phyloP scores from a whole-genome alignment of 2,113 vertebrate species.

The Rana temporaria region DNA sequence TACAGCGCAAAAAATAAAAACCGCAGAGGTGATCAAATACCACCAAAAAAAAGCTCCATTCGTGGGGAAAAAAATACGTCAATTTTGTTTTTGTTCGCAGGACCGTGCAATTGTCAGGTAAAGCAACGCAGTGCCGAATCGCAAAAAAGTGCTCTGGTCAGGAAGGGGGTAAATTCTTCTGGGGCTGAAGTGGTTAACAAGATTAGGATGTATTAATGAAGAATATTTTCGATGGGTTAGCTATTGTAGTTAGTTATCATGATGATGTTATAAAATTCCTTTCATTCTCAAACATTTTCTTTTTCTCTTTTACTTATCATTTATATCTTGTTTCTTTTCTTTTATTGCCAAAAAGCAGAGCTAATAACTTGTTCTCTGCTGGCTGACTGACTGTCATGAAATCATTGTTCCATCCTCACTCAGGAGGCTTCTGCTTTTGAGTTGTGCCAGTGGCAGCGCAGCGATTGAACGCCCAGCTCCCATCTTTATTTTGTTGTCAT shows the following conservation, averaged over 20 bases:
- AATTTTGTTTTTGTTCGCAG: too few relatives aligned
- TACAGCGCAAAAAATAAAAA: too few relatives aligned
- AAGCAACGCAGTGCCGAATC: too few relatives aligned
- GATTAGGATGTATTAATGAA: neutral
- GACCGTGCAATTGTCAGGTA: too few relatives aligned
- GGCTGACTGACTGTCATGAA: slow-evolving; percentile 18
- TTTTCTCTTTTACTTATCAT: slow-evolving; percentile 42
- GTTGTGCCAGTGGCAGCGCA: slow-evolving; percentile 33
- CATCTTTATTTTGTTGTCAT: slow-evolving; percentile 54
- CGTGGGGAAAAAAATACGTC: too few relatives aligned
- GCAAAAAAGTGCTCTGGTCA: too few relatives aligned
- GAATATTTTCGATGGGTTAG: neutral
- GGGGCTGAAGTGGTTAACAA: too few relatives aligned
- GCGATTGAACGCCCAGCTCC: slow-evolving; percentile 4
- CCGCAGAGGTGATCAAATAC: too few relatives aligned
- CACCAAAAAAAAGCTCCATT: too few relatives aligned
- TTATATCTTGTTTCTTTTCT: slow-evolving; percentile 45
- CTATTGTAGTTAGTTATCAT: neutral
- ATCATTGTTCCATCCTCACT: slow-evolving; percentile 41
- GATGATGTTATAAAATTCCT: slow-evolving; percentile 28
- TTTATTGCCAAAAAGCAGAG: slow-evolving; percentile 41
- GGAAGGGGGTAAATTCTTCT: too few relatives aligned
- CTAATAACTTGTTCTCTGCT: neutral
- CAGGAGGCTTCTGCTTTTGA: slow-evolving; percentile 25
- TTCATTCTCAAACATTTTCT: slow-evolving; percentile 31